Percentiles rank a stretch among this genome's conserved stretches.
phyloP scores from a whole-genome alignment of 1,140 invertebrate genomes.

The Brachionus asplanchnoidis region DNA sequence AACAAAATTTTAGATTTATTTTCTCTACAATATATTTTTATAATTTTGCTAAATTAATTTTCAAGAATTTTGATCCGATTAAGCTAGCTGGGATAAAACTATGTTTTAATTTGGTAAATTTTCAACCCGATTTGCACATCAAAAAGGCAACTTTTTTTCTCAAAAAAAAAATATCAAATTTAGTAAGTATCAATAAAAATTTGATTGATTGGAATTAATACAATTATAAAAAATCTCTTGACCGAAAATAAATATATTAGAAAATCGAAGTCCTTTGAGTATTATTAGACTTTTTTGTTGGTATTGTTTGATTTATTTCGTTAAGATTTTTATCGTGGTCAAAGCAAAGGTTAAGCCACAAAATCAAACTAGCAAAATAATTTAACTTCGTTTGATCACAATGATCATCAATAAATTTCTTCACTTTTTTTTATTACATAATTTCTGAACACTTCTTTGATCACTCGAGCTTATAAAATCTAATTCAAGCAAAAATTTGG shows the following conservation, averaged over 20 bases:
- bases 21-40: too few species aligned
- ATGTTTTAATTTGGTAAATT: neutral
- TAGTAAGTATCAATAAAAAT: conserved; percentile 19
- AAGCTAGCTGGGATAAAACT: neutral
- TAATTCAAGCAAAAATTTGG: neutral
- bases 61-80: neutral
- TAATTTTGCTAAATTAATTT: too few species aligned
- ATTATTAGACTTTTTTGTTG: neutral
- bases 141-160: neutral
- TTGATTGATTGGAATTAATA: conserved; percentile 32
- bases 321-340: conserved; percentile 20
- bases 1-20: too few species aligned
- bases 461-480: conserved; percentile 1
- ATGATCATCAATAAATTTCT: conserved; percentile 16
- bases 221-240: conserved; percentile 29
- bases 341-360: conserved; percentile 17
- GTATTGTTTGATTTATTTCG: neutral
- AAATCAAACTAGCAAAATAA: conserved; percentile 19
- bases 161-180: neutral
- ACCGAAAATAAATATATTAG: conserved; percentile 26
- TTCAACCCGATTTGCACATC: neutral
- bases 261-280: conserved; percentile 2
- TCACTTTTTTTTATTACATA: conserved; percentile 9
- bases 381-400: conserved; percentile 15
- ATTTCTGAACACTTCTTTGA: neutral